phyloP scores from a whole-genome alignment of 1,140 invertebrate genomes.

The Camponotus floridanus region DNA sequence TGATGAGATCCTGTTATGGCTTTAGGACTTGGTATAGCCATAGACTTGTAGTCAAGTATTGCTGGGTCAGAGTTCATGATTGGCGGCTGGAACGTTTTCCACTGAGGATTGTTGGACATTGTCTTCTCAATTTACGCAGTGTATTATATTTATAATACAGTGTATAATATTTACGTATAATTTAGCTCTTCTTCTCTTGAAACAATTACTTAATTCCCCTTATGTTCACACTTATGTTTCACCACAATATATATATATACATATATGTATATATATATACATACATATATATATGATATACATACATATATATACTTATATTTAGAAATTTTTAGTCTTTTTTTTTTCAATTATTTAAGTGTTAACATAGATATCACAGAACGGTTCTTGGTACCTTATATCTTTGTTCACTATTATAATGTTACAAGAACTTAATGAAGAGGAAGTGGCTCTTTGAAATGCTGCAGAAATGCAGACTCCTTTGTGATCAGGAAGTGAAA shows the following conservation, averaged over 20 bases:
- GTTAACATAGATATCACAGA: constrained; percentile 87
- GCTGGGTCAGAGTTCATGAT: constrained; percentile 90
- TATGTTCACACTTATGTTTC: constrained; percentile 74
- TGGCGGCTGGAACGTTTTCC: constrained; percentile 96
- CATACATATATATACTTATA: constrained; percentile 83
- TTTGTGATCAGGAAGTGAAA: constrained; percentile 75
- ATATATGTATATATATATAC: constrained; percentile 83
- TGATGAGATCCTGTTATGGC: constrained; percentile 80
- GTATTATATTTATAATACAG: constrained; percentile 45
- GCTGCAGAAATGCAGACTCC: constrained; percentile 78
- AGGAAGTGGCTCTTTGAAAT: constrained; percentile 81
- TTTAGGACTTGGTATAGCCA: constrained; percentile 86
- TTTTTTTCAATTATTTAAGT: constrained; percentile 85
- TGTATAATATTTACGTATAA: constrained; percentile 74
- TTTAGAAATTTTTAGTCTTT: constrained; percentile 85
- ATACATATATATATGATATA: constrained; percentile 85
- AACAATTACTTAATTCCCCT: constrained; percentile 77
- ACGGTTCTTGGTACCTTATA: constrained; percentile 87
- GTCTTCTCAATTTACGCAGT: constrained; percentile 77
- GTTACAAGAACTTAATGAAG: constrained; percentile 82
- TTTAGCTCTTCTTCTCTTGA: constrained; percentile 69
- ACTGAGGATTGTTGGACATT: constrained; percentile 96
- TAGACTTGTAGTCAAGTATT: constrained; percentile 91
- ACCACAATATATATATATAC: constrained; percentile 80
- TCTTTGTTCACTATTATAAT: constrained; percentile 83